Evolutionary conservation across 2,113 vertebrate genomes (phyloP), one percentile per base, ranked within the genome.

Genomic region (Mesitornis unicolor): DNA sequence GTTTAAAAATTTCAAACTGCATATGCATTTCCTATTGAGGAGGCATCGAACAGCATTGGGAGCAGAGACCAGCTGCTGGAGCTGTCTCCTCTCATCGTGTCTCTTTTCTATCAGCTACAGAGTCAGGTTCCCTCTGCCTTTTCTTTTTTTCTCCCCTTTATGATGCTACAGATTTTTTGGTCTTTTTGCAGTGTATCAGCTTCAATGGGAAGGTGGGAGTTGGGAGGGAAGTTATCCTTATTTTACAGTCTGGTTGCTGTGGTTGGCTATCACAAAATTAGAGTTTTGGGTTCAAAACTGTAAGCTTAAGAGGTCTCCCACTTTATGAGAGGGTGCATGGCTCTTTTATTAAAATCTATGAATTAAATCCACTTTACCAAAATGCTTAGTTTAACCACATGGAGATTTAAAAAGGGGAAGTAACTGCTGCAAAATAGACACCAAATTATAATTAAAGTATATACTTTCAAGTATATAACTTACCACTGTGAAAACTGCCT

Each of bases 1-100:
- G 86, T 74, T 97, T 87, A 95, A 94, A 93, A 92, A 94, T 81
- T 96, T 94, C 60, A 89, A 89, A 84, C 89, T 83, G 33, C 71
- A 93, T 57, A 82, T 71, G 78, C 73, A 90, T 95, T 95, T 97
- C 89, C 73, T 84, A n/a, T 24, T 84, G 35, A 87, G 19, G 21
- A 87, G 16, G 33, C 53, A 71, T 71, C 43, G 73, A 89, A 73
- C 12, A 91, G 56, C 36, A n/a, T 21, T 29, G 75, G 69, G 48
- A 85, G 43, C 65, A 73, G 40, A 73, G 24, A 79, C 2, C 36
- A 73, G 48, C 31, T 90, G 40, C 59, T 69, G 48, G 28, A 83
- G 28, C 28, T 71, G 33, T 76, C 65, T 82, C 1, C 0, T 67
- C 10, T 59, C 51, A 33, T 35, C 1, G 1, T 6, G 33, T 29